Evolutionary conservation across 2,113 vertebrate species (phyloP), one percentile per base, ranked within the genome.

Genomic region (Salvelinus fontinalis): DNA sequence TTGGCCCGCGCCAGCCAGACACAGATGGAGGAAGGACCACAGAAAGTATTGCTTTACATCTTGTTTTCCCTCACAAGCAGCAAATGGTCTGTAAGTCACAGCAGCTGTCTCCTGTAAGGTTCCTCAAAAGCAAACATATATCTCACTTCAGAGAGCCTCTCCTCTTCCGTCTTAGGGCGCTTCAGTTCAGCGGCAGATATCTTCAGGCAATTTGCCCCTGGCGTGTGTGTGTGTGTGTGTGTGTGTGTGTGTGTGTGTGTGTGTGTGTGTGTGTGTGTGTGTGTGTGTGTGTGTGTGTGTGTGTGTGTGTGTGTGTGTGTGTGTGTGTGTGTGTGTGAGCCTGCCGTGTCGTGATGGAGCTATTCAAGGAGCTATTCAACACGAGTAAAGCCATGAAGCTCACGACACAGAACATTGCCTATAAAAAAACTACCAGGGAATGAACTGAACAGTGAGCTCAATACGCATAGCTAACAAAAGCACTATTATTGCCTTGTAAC

Each of bases 11-110:
- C 79, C 84, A 87, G 81, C 79, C 84, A 88, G 83, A 44, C 39
- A 44, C 39, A 44, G 39, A 77, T 79, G 81, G 79, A 60, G 29
- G 71, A 71, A 79, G 85, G 81, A 75, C 83, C 79, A 81, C 84
- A 88, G 84, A 79, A 86, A 85, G 76, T 69, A 59, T 72, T 70
- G 74, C 76, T 89, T 84, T 87, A 86, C 78, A 86, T 86, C 83
- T 85, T 87, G 80, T 87, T 89, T 83, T 81, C 82, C 72, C 71
- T 83, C 84, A 86, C 83, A 74, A 84, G 83, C 79, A 73, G 84
- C 81, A 85, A 82, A 88, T 85, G 65, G 81, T 85, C 74, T 86
- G 73, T 3, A 79, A 84, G 84, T 86, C 84, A 82, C 81, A 73
- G 77, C 75, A 82, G 81, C 68, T 22, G 59, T 69, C 62, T 66